These are phyloP conservation scores for Porites lutea DNA, from an alignment of 64 coral and sea anemone genomes.

Conservation along the genomic window DNA sequence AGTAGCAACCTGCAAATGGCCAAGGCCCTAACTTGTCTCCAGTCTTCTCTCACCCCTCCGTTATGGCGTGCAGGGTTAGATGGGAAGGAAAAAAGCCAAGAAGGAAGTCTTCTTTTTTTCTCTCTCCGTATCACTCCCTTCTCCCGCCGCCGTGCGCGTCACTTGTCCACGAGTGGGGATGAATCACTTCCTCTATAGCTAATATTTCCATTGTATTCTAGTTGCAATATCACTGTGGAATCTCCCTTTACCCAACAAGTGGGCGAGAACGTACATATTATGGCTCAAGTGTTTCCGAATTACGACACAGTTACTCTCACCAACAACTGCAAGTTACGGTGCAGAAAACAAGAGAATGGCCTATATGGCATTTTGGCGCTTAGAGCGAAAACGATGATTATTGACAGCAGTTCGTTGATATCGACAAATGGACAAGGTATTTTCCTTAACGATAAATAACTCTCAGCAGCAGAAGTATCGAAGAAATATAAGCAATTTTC, in stretches of 20 bases:
- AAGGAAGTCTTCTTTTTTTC: too few relatives aligned
- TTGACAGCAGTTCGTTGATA: conserved; percentile 74
- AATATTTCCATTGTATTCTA: neutral
- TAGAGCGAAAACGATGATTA: conserved; percentile 27
- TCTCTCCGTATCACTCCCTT: too few relatives aligned
- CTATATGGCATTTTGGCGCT: conserved; percentile 64
- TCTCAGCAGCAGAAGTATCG: too few relatives aligned
- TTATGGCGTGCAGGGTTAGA: too few relatives aligned
- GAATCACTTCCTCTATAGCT: neutral
- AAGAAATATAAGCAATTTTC: too few relatives aligned
- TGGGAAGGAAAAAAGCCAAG: too few relatives aligned
- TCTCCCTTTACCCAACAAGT: neutral
- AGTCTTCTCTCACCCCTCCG: too few relatives aligned
- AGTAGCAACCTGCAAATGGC: too few relatives aligned
- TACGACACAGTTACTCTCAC: conserved; percentile 52
- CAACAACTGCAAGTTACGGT: conserved; percentile 52
- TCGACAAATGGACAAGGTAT: conserved; percentile 60
- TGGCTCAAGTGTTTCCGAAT: conserved; percentile 56
- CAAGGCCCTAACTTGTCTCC: too few relatives aligned
- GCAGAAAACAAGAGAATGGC: neutral
- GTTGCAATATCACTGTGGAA: conserved; percentile 24
- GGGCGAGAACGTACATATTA: neutral
- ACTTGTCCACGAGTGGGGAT: too few relatives aligned
- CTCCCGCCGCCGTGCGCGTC: too few relatives aligned
- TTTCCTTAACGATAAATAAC: too few relatives aligned